phyloP scores from a whole-genome alignment of 1,140 invertebrate species.

The Trichonephila clavipes region DNA sequence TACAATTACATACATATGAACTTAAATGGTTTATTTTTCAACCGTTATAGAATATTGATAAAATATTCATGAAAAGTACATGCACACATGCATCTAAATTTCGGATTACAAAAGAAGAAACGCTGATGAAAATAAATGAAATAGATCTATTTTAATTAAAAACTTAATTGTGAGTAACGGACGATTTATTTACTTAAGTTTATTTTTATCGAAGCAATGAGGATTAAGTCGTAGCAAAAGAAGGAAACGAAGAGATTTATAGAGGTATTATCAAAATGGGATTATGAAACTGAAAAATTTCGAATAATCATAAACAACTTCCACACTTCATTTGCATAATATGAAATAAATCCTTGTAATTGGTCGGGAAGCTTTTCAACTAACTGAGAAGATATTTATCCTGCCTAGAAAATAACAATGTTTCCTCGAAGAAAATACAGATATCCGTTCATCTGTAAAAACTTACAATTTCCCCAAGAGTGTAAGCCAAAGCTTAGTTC shows the following conservation, averaged over 20 bases:
- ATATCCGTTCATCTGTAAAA: neutral
- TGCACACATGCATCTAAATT: too few species aligned
- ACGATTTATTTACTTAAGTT: too few species aligned
- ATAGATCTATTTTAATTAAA: too few species aligned
- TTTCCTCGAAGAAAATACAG: neutral
- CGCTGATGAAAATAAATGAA: too few species aligned
- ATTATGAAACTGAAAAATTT: neutral
- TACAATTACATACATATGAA: too few species aligned
- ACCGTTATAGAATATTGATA: too few species aligned
- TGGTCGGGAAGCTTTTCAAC: neutral
- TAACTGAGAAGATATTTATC: neutral
- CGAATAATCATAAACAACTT: neutral
- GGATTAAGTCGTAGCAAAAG: neutral
- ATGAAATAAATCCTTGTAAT: slow-evolving; percentile 24
- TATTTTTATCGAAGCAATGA: neutral
- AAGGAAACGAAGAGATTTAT: neutral
- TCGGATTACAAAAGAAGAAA: too few species aligned
- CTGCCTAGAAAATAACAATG: neutral
- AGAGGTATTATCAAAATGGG: neutral
- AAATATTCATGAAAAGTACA: too few species aligned
- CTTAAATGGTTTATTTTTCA: too few species aligned
- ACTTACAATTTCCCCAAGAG: slow-evolving; percentile 11
- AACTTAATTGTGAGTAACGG: too few species aligned
- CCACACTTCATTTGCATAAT: neutral
- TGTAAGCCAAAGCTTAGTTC: slow-evolving; percentile 19